Evolutionary conservation across 2,113 vertebrate species (phyloP), one percentile per base, ranked within the genome.

Genomic region (Apodemus sylvaticus): DNA sequence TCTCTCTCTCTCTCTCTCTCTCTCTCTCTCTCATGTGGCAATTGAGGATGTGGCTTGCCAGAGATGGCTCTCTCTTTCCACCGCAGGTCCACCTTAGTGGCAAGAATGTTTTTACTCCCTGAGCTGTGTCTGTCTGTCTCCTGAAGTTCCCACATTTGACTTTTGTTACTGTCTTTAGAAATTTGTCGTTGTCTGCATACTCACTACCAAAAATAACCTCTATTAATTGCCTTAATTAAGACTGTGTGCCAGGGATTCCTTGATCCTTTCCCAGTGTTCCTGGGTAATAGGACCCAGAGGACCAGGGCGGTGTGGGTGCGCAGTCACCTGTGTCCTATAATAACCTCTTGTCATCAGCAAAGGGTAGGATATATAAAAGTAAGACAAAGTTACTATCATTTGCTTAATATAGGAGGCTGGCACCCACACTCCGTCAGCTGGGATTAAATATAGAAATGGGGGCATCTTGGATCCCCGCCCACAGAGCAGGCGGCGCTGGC

Each of bases 391-490:
- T 96, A 95, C 96, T 97, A 93, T 70, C 22, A 1, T 82, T 94
- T 91, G 86, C 95, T 93, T 95, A 94, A 95, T 77, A 97, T 94
- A 97, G 97, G 88, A 93, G 90, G 76, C 96, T 51, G 26, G 73
- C 86, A 34, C 96, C 97, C 91, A 94, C 95, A 2, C 94, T 68
- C 86, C 36, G 10, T 86, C 96, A 95, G 86, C 64, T 68, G 78
- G 79, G 62, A n/a, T 79, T 97, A 97, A 98, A 96, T 97, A 94
- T 97, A 93, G 97, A 96, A 97, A 96, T 53, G 93, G 95, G 96
- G 91, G 73, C 95, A 96, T 89, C 71, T 64, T 66, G 36, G 17
- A 34, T 74, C 0, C 2, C 89, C 94, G 31, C 93, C 96, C 96
- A 96, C 91, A 5, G 93, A 1, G 48, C 60, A 12, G 79, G 39